Conservation (phyloP, 2,888 invertebrate species). For the Myopa tessellatipennis region DNA sequence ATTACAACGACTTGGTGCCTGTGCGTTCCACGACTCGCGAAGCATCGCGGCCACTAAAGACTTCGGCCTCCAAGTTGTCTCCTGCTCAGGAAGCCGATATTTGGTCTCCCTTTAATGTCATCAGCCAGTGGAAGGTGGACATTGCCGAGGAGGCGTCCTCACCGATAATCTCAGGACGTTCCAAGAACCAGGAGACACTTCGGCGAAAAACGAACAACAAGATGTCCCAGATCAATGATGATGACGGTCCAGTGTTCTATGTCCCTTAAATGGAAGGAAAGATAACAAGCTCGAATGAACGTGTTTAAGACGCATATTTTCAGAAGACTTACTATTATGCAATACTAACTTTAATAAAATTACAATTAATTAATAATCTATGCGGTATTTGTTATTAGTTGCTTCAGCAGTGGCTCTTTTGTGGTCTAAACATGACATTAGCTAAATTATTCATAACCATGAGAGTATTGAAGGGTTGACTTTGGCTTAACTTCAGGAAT, state of each 20-base stretch:
- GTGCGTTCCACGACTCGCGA: background rate
- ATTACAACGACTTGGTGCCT: conserved; percentile 46
- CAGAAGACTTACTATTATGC: too few species aligned
- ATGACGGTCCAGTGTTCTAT: conserved; percentile 17
- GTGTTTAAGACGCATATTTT: too few species aligned
- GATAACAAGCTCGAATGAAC: too few species aligned
- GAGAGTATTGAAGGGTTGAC: too few species aligned
- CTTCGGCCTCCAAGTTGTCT: background rate
- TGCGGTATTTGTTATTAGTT: too few species aligned
- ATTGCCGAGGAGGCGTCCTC: conserved; percentile 59
- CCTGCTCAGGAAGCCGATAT: background rate
- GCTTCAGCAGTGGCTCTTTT: too few species aligned
- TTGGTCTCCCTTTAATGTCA: conserved; percentile 47
- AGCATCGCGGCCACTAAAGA: background rate
- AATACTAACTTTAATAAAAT: too few species aligned
- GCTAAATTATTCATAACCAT: too few species aligned
- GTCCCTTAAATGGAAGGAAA: background rate
- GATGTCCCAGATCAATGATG: background rate
- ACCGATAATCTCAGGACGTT: conserved; percentile 4
- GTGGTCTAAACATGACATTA: too few species aligned
- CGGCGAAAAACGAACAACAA: background rate
- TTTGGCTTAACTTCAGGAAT: too few species aligned
- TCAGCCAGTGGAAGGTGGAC: conserved; percentile 58
- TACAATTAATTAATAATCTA: too few species aligned
- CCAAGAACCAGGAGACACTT: background rate